Conservation (phyloP, 1,140 invertebrate species). For the Phymastichus coffea region DNA sequence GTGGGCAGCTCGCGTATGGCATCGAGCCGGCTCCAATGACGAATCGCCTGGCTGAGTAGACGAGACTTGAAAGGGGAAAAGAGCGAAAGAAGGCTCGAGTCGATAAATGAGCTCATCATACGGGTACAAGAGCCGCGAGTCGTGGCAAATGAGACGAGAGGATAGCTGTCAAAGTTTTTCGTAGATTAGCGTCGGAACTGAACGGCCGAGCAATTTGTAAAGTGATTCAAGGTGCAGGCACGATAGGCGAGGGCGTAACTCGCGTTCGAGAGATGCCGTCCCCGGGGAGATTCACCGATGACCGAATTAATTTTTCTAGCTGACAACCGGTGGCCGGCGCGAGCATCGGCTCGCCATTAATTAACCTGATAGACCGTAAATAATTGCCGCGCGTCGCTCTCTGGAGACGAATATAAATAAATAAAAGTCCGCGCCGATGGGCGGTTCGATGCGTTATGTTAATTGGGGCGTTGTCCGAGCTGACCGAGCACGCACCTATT, state of each 20-base stretch:
- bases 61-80: no score
- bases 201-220: slow-evolving; percentile 25
- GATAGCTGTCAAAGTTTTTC: slow-evolving; percentile 5
- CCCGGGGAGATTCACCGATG: slow-evolving; percentile 40
- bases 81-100: no score
- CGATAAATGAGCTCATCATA: no score
- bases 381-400: slow-evolving; percentile 38
- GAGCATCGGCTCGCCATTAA: slow-evolving; percentile 46
- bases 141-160: slow-evolving; percentile 5
- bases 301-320: slow-evolving; percentile 46
- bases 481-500: slow-evolving; percentile 51
- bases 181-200: slow-evolving; percentile 16
- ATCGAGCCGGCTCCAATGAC: no score
- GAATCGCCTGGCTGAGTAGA: no score
- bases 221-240: slow-evolving; percentile 26
- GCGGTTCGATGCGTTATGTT: slow-evolving; percentile 53
- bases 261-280: slow-evolving; percentile 23
- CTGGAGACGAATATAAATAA: slow-evolving; percentile 57
- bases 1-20: no score
- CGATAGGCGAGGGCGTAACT: no score
- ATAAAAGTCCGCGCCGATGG: slow-evolving; percentile 47
- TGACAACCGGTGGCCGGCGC: neutral
- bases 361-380: slow-evolving; percentile 54
- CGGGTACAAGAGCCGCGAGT: no score
- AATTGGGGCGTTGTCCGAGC: slow-evolving; percentile 56